Evolutionary conservation across 2,113 vertebrate genomes (phyloP), one percentile per base, ranked within the genome.

Genomic region (Theristicus caerulescens): DNA sequence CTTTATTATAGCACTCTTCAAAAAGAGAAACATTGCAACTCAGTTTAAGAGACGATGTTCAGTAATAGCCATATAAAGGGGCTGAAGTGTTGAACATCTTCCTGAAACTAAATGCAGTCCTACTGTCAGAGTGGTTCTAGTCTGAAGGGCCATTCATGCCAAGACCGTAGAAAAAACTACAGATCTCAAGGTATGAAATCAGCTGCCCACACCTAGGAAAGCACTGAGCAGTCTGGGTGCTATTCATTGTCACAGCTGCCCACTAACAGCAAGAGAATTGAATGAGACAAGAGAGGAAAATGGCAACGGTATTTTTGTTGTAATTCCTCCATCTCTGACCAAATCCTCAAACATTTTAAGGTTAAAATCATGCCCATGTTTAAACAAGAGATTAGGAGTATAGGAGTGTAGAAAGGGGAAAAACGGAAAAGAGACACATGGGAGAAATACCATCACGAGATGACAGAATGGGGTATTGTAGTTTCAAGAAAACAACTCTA

Each of bases 221-320:
- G 12, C 12, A 27, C 38, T 57, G 44, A 61, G 67, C 21, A 46
- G 4, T 40, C 18, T 61, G 57, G 29, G 18, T 16, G 11, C 7
- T 40, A 38, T 34, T 74, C 10, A 12, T 17, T 71, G 36, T 44
- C 52, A 27, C 24, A 49, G 31, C 16, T 71, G 17, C n/a, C 42
- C 18, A 13, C 59, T 64, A 46, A 70, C 3, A 70, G 22, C 20
- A 58, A 26, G 46, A 67, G 15, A 5, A 14, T 0, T 64, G 44
- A 82, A 52, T 13, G 27, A 82, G 17, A 26, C 4, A 14, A 5
- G 6, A 66, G 9, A 76, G 13, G 3, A 46, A 83, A 86, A 40
- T 3, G 0, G 3, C 11, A 78, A 47, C 0, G 0, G 19, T 67
- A 4, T 5, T 94, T 77, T 27, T 64, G 11, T 31, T 74, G 9